Conservation (phyloP, 2,113 vertebrate genomes). For the Phyllostomus discolor region DNA sequence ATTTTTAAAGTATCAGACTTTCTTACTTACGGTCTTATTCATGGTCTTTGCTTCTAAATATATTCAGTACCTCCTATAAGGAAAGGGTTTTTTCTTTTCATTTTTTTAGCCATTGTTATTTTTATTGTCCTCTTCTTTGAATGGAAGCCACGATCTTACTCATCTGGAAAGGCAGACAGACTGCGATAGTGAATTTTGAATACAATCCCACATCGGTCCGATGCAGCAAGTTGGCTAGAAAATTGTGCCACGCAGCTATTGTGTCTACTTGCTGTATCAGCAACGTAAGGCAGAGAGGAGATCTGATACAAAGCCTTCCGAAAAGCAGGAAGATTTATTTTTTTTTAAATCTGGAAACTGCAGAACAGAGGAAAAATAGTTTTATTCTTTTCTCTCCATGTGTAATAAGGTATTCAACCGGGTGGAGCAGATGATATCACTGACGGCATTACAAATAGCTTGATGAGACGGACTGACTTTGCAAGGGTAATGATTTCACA, state of each 20-base stretch:
- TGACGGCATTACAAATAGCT: neutral
- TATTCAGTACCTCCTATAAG: neutral
- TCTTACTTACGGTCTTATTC: neutral
- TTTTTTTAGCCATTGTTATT: neutral
- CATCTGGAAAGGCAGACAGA: slow-evolving; percentile 7
- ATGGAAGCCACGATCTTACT: neutral
- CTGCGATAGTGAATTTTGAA: neutral
- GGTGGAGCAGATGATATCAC: neutral
- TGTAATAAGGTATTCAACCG: neutral
- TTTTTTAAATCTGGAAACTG: slow-evolving; percentile 5
- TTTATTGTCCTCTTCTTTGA: neutral
- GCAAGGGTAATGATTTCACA: neutral
- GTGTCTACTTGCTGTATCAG: slow-evolving; percentile 22
- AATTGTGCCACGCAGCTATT: neutral
- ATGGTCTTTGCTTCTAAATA: neutral
- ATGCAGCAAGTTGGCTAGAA: neutral
- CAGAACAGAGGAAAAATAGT: neutral
- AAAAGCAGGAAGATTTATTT: slow-evolving; percentile 6
- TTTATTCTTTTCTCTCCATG: slow-evolving; percentile 5
- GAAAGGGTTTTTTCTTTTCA: fast-evolving
- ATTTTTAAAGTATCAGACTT: neutral
- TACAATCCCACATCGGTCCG: neutral
- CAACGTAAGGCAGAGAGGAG: neutral
- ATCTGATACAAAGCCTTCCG: neutral
- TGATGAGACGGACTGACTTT: neutral